Evolutionary conservation across 2,113 vertebrate species (phyloP), one percentile per base, ranked within the genome.

Genomic region (Siniperca chuatsi): DNA sequence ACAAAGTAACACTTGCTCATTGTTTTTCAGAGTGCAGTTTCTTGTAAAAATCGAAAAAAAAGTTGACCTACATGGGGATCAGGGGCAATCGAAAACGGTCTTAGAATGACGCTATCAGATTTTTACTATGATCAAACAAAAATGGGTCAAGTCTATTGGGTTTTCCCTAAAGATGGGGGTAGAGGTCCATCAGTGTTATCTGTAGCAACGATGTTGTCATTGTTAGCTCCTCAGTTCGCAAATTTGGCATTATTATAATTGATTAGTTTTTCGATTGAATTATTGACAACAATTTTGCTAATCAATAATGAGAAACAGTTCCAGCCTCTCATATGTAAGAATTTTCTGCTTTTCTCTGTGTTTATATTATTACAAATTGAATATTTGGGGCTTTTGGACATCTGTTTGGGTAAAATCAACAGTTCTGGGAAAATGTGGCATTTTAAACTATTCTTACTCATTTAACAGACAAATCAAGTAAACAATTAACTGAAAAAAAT

Each of bases 11-110:
- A 68, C 16, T 16, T 15, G 2, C 62, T 80, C 2, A 13, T 42
- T 54, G 52, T 71, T 42, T 62, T 68, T 67, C 23, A 46, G 46
- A 62, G 16, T 5, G 40, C 6, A 33, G 33, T 6, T 73, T 77
- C 70, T 62, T 81, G n/a, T 69, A 18, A 46, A 86, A 78, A 33
- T 25, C 1, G 23, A 61, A 23, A 35, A 85, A 85, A 46, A 57
- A 23, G n/a, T 42, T 82, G 87, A 82, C 83, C 65, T 88, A 88
- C 74, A 75, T 82, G 64, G 25, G 78, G 61, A 46, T 78, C 48
- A 55, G 29, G 42, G 58, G 33, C 21, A 25, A 58, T 37, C 0
- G 11, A 57, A 71, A 73, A 74, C 16, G 4, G n/a, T 65, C 61
- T 75, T 52, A 74, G 33, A 75, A 52, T 52, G 25, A 82, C 18